phyloP scores from a whole-genome alignment of 2,797 vertebrate genomes.

The Poliocrania exsul region DNA sequence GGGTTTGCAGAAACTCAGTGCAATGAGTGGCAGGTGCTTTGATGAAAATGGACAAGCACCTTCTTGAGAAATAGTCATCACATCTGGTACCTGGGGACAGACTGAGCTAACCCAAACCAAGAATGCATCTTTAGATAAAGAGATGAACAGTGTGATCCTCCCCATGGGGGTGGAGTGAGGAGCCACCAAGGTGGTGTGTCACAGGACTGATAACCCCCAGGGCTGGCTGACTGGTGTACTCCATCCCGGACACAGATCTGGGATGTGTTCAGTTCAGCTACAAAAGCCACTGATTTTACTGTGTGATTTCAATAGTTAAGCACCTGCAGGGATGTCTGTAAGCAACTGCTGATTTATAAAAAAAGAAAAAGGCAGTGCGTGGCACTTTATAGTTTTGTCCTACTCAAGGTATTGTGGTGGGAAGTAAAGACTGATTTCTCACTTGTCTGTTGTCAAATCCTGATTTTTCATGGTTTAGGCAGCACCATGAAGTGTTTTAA shows the following conservation, averaged over 20 bases:
- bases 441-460: neutral
- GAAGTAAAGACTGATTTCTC: neutral
- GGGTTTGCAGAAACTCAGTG: rapidly evolving
- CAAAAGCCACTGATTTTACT: neutral
- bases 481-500: neutral
- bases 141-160: neutral
- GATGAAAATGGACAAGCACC: neutral
- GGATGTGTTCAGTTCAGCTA: neutral
- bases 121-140: neutral
- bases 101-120: neutral
- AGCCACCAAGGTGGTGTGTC: neutral
- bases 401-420: neutral
- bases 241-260: neutral
- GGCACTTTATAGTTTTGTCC: neutral
- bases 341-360: neutral
- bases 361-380: neutral
- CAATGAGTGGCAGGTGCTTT: neutral
- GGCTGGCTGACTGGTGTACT: neutral
- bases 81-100: neutral
- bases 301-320: neutral
- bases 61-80: neutral
- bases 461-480: neutral
- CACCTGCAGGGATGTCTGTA: neutral
- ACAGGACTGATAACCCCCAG: neutral
- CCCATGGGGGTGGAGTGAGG: neutral